Evolutionary conservation across 2,797 vertebrate species (phyloP), one percentile per base, ranked within the genome.

Genomic region (Aldrovandia affinis): DNA sequence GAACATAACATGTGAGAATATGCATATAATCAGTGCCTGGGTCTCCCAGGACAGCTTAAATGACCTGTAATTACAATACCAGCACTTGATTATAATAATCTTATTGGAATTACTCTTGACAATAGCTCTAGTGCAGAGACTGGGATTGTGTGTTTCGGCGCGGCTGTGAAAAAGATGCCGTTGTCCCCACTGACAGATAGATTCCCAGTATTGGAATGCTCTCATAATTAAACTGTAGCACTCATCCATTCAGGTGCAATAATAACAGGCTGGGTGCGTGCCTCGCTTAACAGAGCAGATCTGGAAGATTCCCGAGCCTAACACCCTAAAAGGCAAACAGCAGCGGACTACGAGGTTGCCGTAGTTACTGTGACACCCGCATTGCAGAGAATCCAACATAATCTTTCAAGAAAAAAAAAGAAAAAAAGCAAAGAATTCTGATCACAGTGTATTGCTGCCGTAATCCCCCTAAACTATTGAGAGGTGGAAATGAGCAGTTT

Each of bases 51-150:
- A 96, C 95, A 96, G 95, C 93, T 97, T 97, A 97, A 98, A 97
- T 97, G 96, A 98, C 97, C 97, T 98, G 96, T 99, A 99, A 99
- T 99, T 99, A 98, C 97, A 96, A 94, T 96, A 97, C 96, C 96
- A 97, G 96, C 95, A 97, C 96, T 98, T 98, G 97, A 99, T 98
- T 98, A 98, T 97, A 98, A 97, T 98, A 98, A 99, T 98, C 97
- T 97, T 97, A 98, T 99, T 98, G 97, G 97, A 99, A 98, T 99
- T 98, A 97, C 97, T 97, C 96, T 97, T 96, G 97, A 97, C 97
- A 98, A 98, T 98, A 98, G 98, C 97, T 98, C 96, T 97, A 97
- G 96, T 96, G 96, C 96, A 96, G 95, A 96, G 96, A 97, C 96
- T 96, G 94, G 96, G 95, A 98, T 4, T 12, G 97, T 96, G 95